phyloP scores from a whole-genome alignment of 2,797 vertebrate genomes.

The Malurus leucopterus region DNA sequence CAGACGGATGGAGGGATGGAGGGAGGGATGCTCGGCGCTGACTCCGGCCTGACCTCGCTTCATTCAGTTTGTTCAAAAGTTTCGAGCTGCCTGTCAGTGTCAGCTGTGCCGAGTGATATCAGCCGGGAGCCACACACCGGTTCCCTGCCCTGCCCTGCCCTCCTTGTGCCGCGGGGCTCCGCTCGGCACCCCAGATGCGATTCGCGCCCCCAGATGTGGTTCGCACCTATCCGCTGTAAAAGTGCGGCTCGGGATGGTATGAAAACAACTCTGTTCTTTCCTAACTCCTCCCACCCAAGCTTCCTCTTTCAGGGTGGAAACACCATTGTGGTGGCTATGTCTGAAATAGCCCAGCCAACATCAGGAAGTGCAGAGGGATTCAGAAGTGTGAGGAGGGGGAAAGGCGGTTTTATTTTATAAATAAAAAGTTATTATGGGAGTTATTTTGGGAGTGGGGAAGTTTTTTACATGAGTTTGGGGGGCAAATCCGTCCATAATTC shows the following conservation, averaged over 20 bases:
- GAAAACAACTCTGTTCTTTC: not conserved
- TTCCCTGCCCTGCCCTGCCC: no score
- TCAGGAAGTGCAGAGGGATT: slow-evolving; percentile 7
- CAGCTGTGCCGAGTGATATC: slow-evolving; percentile 3
- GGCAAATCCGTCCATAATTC: not conserved
- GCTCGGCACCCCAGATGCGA: no score
- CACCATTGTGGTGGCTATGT: slow-evolving; percentile 31
- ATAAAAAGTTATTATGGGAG: no score
- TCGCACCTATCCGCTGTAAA: not conserved
- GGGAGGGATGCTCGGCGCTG: not conserved
- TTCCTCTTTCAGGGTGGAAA: slow-evolving; percentile 47
- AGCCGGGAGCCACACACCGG: not conserved
- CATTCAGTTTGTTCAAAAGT: slow-evolving; percentile 19
- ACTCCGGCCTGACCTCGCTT: slow-evolving; percentile 20
- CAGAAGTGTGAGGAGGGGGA: not conserved
- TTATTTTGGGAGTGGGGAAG: not conserved
- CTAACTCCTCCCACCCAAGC: not conserved
- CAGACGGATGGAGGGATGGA: not conserved
- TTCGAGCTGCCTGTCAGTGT: slow-evolving; percentile 19
- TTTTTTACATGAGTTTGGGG: not conserved
- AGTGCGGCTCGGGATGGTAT: not conserved
- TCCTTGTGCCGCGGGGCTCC: not conserved
- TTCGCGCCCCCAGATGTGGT: no score
- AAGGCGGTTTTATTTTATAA: not conserved
- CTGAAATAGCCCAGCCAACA: not conserved